Evolutionary conservation across 2,797 vertebrate genomes (phyloP), one percentile per base, ranked within the genome.

Genomic region (Phoxinus dragarum): DNA sequence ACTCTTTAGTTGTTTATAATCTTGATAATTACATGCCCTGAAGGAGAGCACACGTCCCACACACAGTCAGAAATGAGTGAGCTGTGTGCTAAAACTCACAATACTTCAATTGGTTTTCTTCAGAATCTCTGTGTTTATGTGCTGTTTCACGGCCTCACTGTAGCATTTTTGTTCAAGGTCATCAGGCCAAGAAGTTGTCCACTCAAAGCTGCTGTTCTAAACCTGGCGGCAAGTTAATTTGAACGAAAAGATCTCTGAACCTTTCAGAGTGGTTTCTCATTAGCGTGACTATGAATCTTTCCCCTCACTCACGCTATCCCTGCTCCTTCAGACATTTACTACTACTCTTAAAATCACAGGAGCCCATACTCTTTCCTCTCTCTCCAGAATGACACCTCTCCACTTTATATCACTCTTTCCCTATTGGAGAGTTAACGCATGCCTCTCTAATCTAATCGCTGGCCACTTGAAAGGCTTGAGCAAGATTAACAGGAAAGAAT

Each of bases 381-480:
- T 72, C 73, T 71, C 67, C 42, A 73, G 76, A 73, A 85, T 72
- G 68, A 72, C 67, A 80, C 69, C 59, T 74, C n/a, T 74, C 59
- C 76, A 61, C 74, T 82, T 47, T 47, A 76, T 80, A n/a, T 82
- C 59, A 78, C 47, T 59, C 59, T 56, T 40, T 75, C 47, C 71
- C 38, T 56, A 38, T 79, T 67, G 73, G 81, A 88, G 86, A 84
- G 88, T 80, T 78, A 42, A 84, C 7, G 89, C 88, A 90, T 90
- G 89, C 88, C 90, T 88, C 88, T 71, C 73, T 89, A 93, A 94
- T 95, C 94, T 95, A 94, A 95, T 95, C 91, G 86, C 86, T 71
- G 90, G 84, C 86, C 91, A 90, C 91, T 94, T 89, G 84, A 93
- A 88, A 93, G 77, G 86, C 71, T 75, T 47, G 79, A 72, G 67